Conservation (phyloP, 2,113 vertebrate species). For the Strix uralensis region DNA sequence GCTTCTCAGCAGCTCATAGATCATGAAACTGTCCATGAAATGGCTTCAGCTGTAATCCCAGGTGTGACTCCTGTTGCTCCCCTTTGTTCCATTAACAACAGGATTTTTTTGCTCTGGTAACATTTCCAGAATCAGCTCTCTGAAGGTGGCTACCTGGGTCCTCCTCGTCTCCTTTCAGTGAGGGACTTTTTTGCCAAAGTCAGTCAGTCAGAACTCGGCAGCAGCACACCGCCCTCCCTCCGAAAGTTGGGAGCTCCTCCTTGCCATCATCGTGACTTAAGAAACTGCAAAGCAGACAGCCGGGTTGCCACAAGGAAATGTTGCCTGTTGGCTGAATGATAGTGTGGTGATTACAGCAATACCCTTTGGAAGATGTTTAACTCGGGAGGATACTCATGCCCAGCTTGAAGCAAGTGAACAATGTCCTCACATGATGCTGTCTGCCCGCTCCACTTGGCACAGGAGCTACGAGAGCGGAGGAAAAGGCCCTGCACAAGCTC, state of each 20-base stretch:
- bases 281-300: background rate
- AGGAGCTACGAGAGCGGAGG: background rate
- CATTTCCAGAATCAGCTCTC: background rate
- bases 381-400: rapidly evolving
- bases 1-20: background rate
- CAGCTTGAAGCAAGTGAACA: background rate
- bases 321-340: background rate
- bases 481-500: background rate
- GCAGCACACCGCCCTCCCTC: rapidly evolving
- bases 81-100: background rate
- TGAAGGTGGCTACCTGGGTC: background rate
- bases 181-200: background rate
- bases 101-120: background rate
- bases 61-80: background rate
- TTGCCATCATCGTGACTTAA: background rate
- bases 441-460: background rate
- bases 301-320: background rate
- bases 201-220: background rate
- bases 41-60: background rate
- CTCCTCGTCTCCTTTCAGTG: background rate
- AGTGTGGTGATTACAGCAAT: background rate
- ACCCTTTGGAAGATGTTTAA: background rate
- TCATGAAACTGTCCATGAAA: background rate
- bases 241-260: background rate
- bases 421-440: background rate